Conservation (phyloP, 2,113 vertebrate genomes). For the Prietella phreatophila region DNA sequence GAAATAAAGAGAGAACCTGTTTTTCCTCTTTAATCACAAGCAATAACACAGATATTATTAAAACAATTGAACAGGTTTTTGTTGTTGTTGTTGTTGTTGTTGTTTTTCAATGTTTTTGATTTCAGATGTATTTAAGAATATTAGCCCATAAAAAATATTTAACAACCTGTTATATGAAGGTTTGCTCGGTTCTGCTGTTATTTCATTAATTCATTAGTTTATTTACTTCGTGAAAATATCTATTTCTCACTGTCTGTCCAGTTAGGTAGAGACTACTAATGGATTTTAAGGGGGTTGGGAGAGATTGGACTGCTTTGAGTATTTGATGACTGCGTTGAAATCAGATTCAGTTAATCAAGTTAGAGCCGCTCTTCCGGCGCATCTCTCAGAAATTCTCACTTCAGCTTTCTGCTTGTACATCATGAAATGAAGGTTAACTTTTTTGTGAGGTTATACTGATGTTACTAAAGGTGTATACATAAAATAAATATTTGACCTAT, state of each 20-base stretch:
- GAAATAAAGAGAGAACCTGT: background rate
- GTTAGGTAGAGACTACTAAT: background rate
- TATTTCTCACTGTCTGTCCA: background rate
- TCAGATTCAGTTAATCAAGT: slow-evolving; percentile 12
- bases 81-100: background rate
- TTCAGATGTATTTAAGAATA: background rate
- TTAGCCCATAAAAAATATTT: background rate
- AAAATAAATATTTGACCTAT: background rate
- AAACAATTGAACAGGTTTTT: background rate
- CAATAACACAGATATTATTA: background rate
- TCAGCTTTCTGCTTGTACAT: background rate
- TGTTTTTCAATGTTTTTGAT: background rate
- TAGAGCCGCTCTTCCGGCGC: background rate
- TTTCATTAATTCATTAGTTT: background rate
- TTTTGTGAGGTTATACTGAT: background rate
- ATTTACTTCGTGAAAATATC: background rate
- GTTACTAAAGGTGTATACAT: background rate
- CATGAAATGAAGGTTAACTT: background rate
- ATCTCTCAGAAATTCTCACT: background rate
- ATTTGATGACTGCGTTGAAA: slow-evolving; percentile 13
- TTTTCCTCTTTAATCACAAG: background rate
- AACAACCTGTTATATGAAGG: background rate
- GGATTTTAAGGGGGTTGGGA: background rate
- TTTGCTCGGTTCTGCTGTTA: background rate
- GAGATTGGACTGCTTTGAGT: slow-evolving; percentile 15